Evolutionary conservation across 1,140 invertebrate species (phyloP).

Genomic region (Drosophila pseudoobscura): DNA sequence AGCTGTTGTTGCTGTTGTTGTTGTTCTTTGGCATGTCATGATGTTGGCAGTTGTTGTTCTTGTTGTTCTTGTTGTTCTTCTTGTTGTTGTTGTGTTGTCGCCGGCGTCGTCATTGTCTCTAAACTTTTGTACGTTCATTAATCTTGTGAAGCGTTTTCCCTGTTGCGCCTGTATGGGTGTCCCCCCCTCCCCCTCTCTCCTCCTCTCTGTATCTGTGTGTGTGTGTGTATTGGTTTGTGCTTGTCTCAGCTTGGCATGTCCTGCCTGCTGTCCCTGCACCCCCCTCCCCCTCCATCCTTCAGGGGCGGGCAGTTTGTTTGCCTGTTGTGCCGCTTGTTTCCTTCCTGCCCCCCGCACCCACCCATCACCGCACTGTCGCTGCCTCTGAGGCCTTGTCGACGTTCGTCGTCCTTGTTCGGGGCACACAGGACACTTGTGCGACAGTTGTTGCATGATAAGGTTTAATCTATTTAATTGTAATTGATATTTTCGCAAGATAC

Average conservation of each 20-base stretch:
- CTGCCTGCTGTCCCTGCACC: constrained; percentile 2
- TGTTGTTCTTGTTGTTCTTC: constrained; percentile 43
- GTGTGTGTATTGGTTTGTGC: constrained; percentile 50
- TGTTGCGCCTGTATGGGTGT: constrained; percentile 48
- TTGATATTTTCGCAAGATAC: constrained; percentile 80
- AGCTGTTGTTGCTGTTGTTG: constrained; percentile 30
- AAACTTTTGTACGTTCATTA: constrained; percentile 81
- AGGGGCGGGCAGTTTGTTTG: constrained; percentile 49
- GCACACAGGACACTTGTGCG: constrained; percentile 76
- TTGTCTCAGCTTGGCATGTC: constrained; percentile 51
- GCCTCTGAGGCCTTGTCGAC: constrained; percentile 24
- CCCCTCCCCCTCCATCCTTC: neutral
- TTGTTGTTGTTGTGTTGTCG: constrained; percentile 55
- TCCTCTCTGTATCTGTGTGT: constrained; percentile 7
- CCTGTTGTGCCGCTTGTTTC: constrained; percentile 46
- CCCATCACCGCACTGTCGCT: neutral
- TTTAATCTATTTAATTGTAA: constrained; percentile 82
- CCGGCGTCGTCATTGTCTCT: constrained; percentile 78
- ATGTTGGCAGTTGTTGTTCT: constrained; percentile 49
- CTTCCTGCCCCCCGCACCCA: constrained; percentile 17
- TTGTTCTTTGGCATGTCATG: constrained; percentile 54
- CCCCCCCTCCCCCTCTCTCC: too few relatives aligned
- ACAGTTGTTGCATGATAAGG: constrained; percentile 81
- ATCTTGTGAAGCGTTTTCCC: constrained; percentile 78
- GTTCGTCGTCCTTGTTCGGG: constrained; percentile 57